These are phyloP conservation scores for Lepas anatifera DNA, from an alignment of 2,888 invertebrate species.

Conservation along the genomic window DNA sequence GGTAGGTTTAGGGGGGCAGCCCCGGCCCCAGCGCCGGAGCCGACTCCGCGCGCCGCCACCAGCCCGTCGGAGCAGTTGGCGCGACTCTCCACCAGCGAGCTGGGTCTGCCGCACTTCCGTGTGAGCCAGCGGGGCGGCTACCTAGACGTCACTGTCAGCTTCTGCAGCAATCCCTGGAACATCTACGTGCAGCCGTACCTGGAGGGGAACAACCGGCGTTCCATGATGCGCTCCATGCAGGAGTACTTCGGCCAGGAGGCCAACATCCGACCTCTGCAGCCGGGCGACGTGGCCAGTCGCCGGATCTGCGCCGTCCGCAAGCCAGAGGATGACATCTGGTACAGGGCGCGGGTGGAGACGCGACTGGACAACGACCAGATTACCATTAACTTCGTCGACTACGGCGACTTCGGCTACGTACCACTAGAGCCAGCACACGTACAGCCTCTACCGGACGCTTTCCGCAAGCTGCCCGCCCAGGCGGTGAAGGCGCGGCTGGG, in stretches of 20 bases:
- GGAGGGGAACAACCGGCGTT: neutral
- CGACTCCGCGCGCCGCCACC: no score
- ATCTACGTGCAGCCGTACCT: neutral
- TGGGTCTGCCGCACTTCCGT: neutral
- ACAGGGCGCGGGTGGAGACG: neutral
- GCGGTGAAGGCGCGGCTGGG: conserved; percentile 7
- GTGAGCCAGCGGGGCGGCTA: neutral
- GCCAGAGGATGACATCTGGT: neutral
- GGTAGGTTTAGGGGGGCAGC: no score
- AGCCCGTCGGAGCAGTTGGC: no score
- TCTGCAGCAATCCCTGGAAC: conserved; percentile 8
- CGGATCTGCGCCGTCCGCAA: neutral
- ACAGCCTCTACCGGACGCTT: neutral
- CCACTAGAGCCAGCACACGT: neutral
- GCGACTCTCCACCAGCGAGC: no score
- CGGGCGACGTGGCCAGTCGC: neutral
- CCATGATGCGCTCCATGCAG: neutral
- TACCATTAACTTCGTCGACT: conserved; percentile 1
- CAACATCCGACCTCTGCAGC: neutral
- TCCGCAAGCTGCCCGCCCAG: neutral
- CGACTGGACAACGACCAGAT: neutral
- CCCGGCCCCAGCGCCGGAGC: no score
- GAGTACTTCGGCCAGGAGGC: neutral
- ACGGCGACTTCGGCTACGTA: conserved; percentile 6
- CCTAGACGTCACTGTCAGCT: neutral